Conservation (phyloP, 1,140 invertebrate genomes). For the Drosophila paulistorum region DNA sequence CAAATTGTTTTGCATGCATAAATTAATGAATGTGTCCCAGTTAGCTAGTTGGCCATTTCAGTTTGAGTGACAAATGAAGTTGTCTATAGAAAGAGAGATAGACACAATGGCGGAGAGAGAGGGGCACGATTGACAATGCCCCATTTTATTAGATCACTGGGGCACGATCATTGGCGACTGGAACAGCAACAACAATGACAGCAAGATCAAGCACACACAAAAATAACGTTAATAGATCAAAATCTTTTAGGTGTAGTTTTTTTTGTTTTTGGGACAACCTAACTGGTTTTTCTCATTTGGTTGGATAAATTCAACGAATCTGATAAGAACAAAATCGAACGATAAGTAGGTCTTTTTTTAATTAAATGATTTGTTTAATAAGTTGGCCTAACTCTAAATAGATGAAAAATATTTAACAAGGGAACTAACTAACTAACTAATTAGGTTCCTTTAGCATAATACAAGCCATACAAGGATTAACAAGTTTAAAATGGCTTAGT, state of each 20-base stretch:
- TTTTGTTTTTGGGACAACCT: conserved; percentile 19
- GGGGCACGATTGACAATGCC: conserved; percentile 53
- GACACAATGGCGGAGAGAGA: conserved; percentile 18
- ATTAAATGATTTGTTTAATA: neutral
- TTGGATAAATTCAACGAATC: neutral
- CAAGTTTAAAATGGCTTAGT: too few relatives aligned
- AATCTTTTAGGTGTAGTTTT: conserved; percentile 16
- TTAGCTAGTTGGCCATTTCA: conserved; percentile 42
- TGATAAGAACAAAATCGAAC: neutral
- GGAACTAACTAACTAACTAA: too few relatives aligned
- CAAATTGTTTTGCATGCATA: conserved; percentile 68
- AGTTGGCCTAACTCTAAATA: neutral
- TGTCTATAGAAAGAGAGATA: conserved; percentile 5
- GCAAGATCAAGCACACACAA: conserved; percentile 21
- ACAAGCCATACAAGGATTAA: too few relatives aligned
- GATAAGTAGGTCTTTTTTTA: neutral
- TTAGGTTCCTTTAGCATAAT: too few relatives aligned
- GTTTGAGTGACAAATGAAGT: conserved; percentile 58
- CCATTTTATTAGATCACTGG: conserved; percentile 55
- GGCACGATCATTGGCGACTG: conserved; percentile 24
- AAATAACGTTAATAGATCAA: conserved; percentile 47
- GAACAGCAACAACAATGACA: conserved; percentile 28
- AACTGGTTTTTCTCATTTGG: conserved; percentile 46
- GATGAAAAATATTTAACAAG: too few relatives aligned
- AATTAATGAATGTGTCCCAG: conserved; percentile 75